Conservation (phyloP, 2,113 vertebrate species). For the Gallinago media region DNA sequence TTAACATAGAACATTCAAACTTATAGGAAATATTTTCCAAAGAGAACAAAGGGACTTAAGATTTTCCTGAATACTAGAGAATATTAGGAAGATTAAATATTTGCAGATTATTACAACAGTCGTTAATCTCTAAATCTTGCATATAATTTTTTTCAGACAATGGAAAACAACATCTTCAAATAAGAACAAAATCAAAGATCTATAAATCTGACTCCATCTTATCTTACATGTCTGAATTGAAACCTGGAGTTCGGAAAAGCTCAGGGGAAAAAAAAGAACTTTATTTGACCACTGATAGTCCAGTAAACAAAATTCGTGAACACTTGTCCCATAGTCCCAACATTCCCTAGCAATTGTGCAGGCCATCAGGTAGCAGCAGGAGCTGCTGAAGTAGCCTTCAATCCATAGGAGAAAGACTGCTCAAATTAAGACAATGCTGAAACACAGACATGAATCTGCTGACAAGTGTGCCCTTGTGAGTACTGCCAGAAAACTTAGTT, state of each 20-base stretch:
- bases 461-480: background rate
- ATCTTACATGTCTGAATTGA: background rate
- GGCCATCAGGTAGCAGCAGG: background rate
- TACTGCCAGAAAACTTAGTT: background rate
- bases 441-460: background rate
- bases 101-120: background rate
- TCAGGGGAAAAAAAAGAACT: background rate
- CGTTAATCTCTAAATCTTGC: background rate
- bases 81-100: background rate
- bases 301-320: background rate
- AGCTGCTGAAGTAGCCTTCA: background rate
- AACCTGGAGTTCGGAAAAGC: background rate
- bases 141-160: background rate
- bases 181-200: background rate
- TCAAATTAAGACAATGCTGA: background rate
- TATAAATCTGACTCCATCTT: background rate
- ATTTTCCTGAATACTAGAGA: background rate
- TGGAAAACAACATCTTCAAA: background rate
- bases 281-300: background rate
- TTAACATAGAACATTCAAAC: background rate
- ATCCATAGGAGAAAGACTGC: background rate
- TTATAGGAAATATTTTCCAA: background rate
- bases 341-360: background rate
- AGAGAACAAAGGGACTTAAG: background rate
- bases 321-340: background rate